A percentile compares a stretch with the other conserved stretches of the same genome.
phyloP scores from a whole-genome alignment of 2,113 vertebrate species.

The Puffinus mauretanicus region DNA sequence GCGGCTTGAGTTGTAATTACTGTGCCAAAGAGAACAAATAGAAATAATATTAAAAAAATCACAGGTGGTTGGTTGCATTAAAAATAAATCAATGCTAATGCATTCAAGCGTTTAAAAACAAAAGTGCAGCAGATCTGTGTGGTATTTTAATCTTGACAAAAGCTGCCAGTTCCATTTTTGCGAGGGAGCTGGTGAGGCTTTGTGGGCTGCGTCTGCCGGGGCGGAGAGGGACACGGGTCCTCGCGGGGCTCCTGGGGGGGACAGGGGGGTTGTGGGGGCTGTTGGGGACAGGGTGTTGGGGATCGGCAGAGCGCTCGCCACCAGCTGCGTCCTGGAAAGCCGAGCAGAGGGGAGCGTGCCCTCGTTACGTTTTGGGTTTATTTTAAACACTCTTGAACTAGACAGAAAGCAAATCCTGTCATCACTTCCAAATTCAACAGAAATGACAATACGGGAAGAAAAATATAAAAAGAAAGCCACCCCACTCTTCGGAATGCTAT shows the following conservation, averaged over 20 bases:
- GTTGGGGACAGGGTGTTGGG: neutral
- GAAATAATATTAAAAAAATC: neutral
- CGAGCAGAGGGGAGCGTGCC: accelerated
- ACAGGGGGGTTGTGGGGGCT: accelerated
- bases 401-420: neutral
- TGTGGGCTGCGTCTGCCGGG: neutral
- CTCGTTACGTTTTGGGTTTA: neutral
- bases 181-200: neutral
- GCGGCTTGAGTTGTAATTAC: neutral
- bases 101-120: neutral
- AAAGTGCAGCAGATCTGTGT: accelerated
- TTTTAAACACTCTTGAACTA: neutral
- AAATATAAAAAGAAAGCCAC: neutral
- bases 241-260: neutral
- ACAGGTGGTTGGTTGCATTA: neutral
- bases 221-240: too few relatives aligned
- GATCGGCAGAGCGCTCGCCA: accelerated
- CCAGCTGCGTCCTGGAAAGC: neutral
- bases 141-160: neutral
- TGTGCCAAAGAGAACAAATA: neutral
- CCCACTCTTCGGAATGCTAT: accelerated
- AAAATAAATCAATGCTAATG: constrained; percentile 28
- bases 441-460: neutral
- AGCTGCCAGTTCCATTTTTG: neutral
- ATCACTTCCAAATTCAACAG: neutral